Percentiles rank a stretch among this genome's conserved stretches.
phyloP scores from a whole-genome alignment of 2,888 invertebrate genomes.

The Lithophane leautieri region DNA sequence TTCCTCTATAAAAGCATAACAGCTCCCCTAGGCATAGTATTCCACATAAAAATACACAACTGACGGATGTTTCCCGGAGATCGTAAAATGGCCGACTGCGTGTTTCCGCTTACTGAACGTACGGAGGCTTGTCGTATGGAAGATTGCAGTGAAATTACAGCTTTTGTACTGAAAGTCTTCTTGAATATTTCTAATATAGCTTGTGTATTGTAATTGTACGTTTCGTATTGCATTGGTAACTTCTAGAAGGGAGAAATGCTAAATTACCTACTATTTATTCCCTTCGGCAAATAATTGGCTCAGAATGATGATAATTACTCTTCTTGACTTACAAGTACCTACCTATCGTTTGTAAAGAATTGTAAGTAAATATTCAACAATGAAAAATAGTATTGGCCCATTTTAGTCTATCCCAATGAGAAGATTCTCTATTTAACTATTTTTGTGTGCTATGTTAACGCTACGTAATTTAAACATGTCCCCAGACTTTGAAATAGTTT shows the following conservation, averaged over 20 bases:
- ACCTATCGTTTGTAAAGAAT: too few relatives aligned
- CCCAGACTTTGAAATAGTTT: not conserved
- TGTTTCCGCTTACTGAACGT: conserved; percentile 41
- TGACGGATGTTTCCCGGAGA: conserved; percentile 34
- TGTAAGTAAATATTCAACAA: too few relatives aligned
- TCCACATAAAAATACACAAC: conserved; percentile 12
- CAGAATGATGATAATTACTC: too few relatives aligned
- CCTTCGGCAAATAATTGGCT: too few relatives aligned
- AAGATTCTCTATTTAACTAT: too few relatives aligned
- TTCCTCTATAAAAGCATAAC: not conserved
- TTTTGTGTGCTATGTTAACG: too few relatives aligned
- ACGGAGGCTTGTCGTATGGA: conserved; percentile 3
- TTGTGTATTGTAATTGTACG: not conserved
- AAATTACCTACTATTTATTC: too few relatives aligned
- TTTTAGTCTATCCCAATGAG: not conserved
- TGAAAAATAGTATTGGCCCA: too few relatives aligned
- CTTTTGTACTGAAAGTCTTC: conserved; percentile 18
- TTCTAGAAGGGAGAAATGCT: too few relatives aligned
- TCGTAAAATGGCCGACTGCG: conserved; percentile 46
- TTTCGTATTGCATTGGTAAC: not conserved
- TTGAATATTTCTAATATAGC: not conserved
- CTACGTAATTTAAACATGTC: too few relatives aligned
- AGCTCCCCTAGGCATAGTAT: not conserved
- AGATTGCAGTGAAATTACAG: conserved; percentile 36
- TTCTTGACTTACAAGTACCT: too few relatives aligned